Base-by-base conservation (phyloP, 2,113 vertebrate genomes). In the Archilochus colubris region DNA sequence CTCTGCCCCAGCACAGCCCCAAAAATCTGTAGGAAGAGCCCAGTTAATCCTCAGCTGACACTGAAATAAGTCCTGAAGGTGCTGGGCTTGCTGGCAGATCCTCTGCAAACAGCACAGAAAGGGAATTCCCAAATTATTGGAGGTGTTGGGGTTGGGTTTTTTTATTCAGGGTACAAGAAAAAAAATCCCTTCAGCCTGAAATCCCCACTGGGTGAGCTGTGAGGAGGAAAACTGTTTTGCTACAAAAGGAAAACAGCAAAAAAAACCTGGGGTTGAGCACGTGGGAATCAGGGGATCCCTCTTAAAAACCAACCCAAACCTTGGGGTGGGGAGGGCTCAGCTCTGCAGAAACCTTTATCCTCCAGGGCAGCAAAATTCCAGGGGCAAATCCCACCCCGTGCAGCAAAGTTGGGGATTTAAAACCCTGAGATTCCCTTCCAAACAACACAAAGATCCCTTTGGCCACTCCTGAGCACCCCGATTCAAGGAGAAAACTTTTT, bases 231-330 rank as follows among this genome's bases (percentile, higher is more conserved):
- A 66, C 7, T 23, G 9, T 15, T 73, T 57, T n/a, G 4, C 23
- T 12, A 0, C 7, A 30, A 30, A n/a, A n/a, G n/a, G n/a, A n/a
- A n/a, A n/a, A n/a, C 0, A 4, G 30, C 10, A 40, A 40, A 40
- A 40, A 40, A 40, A 40, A 40, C 10, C 10, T 5, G 40, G 40
- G 40, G 40, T 40, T 40, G 40, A 40, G 12, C 40, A 40, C 40
- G 40, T 40, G 40, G 40, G 40, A 40, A 40, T 40, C 40, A 40
- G 40, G 40, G 40, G 40, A 40, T 40, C 40, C 40, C 40, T 40
- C 40, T 40, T 40, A 40, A 40, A 40, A 40, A 40, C n/a, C n/a
- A n/a, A n/a, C n/a, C n/a, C n/a, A n/a, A 40, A 10, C 12, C 10
- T 40, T 1, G 18, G 27, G 67, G 59, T 27, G 57, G 48, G 0